A percentile compares a stretch with the other conserved stretches of the same genome.
These are phyloP conservation scores for Chironomus striatipennis DNA, from an alignment of 1,140 invertebrate species.

Conservation along the genomic window DNA sequence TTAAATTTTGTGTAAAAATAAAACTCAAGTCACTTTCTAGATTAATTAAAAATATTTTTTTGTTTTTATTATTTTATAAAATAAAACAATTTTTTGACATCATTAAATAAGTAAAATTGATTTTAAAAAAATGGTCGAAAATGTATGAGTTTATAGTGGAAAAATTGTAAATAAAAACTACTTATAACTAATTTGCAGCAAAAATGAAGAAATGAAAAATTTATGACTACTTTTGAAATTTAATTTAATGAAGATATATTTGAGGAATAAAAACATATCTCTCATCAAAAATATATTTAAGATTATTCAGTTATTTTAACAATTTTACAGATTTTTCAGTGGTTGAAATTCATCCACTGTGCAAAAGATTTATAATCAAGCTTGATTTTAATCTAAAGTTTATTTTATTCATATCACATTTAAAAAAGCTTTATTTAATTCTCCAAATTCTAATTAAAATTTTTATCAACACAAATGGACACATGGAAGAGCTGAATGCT, in stretches of 20 bases:
- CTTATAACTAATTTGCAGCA: not conserved
- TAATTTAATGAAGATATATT: constrained; percentile 21
- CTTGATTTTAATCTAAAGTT: too few species aligned
- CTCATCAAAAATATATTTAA: constrained; percentile 6
- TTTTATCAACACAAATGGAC: too few species aligned
- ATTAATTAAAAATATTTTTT: not conserved
- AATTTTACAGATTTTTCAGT: not conserved
- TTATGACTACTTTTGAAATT: not conserved
- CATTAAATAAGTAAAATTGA: constrained; percentile 4
- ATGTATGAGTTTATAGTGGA: not conserved
- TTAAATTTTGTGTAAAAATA: not conserved
- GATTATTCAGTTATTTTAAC: not conserved
- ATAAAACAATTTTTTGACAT: not conserved
- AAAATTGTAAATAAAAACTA: not conserved
- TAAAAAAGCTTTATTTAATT: too few species aligned
- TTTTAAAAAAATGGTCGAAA: not conserved
- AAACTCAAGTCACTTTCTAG: constrained; percentile 1
- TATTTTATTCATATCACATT: too few species aligned
- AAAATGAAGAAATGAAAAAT: not conserved
- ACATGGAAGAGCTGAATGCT: too few species aligned
- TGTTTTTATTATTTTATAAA: not conserved
- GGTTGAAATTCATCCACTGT: not conserved
- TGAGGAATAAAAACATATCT: constrained; percentile 22
- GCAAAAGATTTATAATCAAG: too few species aligned
- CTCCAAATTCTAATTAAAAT: too few species aligned